phyloP scores from a whole-genome alignment of 2,888 invertebrate species.

The Andrena bicolor region DNA sequence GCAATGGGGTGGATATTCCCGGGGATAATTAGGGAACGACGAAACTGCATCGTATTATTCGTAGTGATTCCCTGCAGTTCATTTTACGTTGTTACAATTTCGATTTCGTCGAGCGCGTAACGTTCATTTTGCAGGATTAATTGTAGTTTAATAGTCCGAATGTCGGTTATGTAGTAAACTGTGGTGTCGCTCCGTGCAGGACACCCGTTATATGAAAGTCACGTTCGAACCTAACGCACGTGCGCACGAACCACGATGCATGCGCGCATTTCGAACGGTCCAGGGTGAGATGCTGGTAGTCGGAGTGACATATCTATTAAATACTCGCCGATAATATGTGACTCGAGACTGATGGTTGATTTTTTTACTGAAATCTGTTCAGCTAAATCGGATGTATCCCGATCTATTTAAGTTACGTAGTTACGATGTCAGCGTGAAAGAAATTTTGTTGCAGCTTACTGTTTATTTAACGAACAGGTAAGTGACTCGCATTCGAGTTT shows the following conservation, averaged over 20 bases:
- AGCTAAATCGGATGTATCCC: not conserved
- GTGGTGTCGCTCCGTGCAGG: not conserved
- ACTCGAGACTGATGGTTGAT: not conserved
- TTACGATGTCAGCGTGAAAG: no score
- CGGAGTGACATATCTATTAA: slow-evolving; percentile 16
- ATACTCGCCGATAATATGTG: not conserved
- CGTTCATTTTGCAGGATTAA: no score
- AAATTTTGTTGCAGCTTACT: no score
- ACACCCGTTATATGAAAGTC: slow-evolving; percentile 39
- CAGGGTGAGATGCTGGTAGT: slow-evolving; percentile 23
- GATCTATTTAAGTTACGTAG: no score
- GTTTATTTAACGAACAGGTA: no score
- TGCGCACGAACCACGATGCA: slow-evolving; percentile 25
- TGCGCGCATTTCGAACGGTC: slow-evolving; percentile 29
- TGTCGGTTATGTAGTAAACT: not conserved
- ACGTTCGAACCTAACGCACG: slow-evolving; percentile 28
- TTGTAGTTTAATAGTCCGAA: not conserved
- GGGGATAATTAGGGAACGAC: no score
- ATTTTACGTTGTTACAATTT: no score
- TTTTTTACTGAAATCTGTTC: not conserved
- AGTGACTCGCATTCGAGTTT: not conserved
- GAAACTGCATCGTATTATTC: no score
- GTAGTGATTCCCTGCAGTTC: no score
- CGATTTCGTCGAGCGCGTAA: no score
- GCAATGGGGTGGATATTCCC: no score